Conservation (phyloP, 2,888 invertebrate species). For the Drosophila nr. perissopoda region DNA sequence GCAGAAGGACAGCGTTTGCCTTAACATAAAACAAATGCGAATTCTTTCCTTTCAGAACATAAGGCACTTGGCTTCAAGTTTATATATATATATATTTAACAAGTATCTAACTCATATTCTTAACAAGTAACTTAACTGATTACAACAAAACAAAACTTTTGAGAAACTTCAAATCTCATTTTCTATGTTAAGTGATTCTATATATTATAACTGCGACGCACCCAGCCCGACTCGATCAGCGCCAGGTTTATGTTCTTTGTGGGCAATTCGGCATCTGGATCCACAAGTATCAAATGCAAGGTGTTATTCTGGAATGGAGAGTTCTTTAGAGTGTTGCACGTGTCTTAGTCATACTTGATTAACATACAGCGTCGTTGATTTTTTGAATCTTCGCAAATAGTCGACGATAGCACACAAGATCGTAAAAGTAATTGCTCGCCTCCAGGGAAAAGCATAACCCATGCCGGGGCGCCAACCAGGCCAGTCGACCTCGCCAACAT, state of each 20-base stretch:
- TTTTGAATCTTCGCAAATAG: conserved; percentile 76
- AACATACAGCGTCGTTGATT: conserved; percentile 64
- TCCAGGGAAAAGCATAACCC: conserved; percentile 69
- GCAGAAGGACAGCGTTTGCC: conserved; percentile 85
- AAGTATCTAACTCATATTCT: not conserved
- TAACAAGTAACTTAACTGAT: not conserved
- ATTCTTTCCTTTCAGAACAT: conserved; percentile 20
- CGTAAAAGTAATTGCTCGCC: conserved; percentile 69
- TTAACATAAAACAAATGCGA: conserved; percentile 74
- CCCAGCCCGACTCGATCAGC: conserved; percentile 48
- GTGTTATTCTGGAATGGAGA: conserved; percentile 61
- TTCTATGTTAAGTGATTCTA: conserved; percentile 10
- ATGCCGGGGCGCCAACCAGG: conserved; percentile 70
- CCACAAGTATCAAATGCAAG: conserved; percentile 73
- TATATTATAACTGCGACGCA: conserved; percentile 43
- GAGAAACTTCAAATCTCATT: not conserved
- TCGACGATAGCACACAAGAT: conserved; percentile 62
- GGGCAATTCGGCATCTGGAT: conserved; percentile 40
- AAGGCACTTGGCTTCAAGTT: conserved; percentile 1
- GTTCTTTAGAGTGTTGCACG: not conserved
- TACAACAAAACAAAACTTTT: not conserved
- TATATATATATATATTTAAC: not conserved
- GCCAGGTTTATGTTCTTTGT: conserved; percentile 40
- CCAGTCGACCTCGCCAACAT: conserved; percentile 72
- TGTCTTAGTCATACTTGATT: not conserved